Base-by-base conservation (phyloP, 1,140 invertebrate genomes). In the Eumaeus atala region DNA sequence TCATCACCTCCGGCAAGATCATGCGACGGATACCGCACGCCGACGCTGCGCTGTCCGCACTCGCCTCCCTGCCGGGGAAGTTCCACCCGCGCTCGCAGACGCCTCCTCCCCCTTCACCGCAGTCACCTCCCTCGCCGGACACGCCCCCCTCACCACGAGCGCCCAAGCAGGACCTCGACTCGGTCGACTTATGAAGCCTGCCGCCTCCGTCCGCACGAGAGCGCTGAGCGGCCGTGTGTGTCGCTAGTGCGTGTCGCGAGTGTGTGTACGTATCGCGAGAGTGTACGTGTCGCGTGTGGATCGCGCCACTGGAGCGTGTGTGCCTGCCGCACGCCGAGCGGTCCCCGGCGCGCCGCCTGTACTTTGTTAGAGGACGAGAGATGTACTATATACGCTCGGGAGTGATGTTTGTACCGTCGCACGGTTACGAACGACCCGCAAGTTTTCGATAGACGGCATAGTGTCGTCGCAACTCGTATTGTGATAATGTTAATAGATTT, bases 1-100 rank as follows among this genome's bases (percentile, higher is more conserved):
- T 99, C 17, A 99, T 99, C 72, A 99, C 97, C 5, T 98, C 96
- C 36, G 98, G 98, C 37, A 98, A 98, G 86, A 97, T 99, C 67
- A 98, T 99, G 96, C 91, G 94, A 56, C 94, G 94, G 80, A 81
- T 94, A 72, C 93, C 93, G 36, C 93, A 93, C 71, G 88, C 89
- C 1, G 89, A 90, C 68, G 89, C 89, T 54, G 88, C 82, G 64
- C 83, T 90, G 48, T 88, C 88, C 7, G 82, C 84, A 50, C 82
- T 88, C 58, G 88, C 77, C 34, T 71, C 77, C 59, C 70, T 84
- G 61, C 77, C 80, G 9, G 77, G 77, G 61, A 84, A 80, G 64
- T 82, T 82, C 77, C 72, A 78, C 62, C 63, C 68, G 67, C 76
- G 78, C 17, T 59, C 74, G 12, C 8, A 65, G 17, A 61, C 75